Percentiles rank a stretch among this genome's conserved stretches.
Evolutionary conservation across 2,888 invertebrate species (phyloP).

Genomic region (Chaetogeoica ovagalla): DNA sequence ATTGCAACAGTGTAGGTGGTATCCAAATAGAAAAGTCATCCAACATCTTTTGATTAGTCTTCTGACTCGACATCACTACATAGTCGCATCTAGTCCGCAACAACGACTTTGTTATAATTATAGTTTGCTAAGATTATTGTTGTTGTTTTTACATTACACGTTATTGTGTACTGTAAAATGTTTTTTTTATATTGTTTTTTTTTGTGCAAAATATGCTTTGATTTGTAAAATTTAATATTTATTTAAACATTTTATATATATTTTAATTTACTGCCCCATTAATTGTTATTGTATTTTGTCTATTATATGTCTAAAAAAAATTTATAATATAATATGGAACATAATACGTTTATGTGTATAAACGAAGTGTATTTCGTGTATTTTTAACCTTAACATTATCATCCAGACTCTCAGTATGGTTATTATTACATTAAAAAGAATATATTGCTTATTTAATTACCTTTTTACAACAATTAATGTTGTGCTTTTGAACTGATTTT

Average conservation of each 20-base stretch:
- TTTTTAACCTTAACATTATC: not conserved
- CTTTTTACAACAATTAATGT: constrained; percentile 11
- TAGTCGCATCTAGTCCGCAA: constrained; percentile 40
- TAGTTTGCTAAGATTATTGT: constrained; percentile 17
- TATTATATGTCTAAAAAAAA: not conserved
- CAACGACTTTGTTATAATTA: constrained; percentile 21
- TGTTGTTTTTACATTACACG: not conserved
- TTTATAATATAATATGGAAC: not conserved
- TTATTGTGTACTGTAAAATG: not conserved
- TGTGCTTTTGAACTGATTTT: constrained; percentile 45
- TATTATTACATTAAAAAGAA: not conserved
- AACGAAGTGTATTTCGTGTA: not conserved
- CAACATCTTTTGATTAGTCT: constrained; percentile 24
- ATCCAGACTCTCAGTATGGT: not conserved
- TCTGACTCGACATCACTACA: not conserved
- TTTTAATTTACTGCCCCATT: not conserved
- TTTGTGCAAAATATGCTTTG: not conserved
- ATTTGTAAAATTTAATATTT: constrained; percentile 1
- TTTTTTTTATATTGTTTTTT: constrained; percentile 4
- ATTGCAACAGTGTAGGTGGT: constrained; percentile 45
- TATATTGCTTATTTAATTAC: constrained; percentile 7
- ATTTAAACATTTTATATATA: not conserved
- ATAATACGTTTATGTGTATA: constrained; percentile 13
- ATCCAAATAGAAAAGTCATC: constrained; percentile 26
- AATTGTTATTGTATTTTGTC: constrained; percentile 5